phyloP scores from a whole-genome alignment of 2,113 vertebrate species.

The Boulengeromyrus knoepffleri region DNA sequence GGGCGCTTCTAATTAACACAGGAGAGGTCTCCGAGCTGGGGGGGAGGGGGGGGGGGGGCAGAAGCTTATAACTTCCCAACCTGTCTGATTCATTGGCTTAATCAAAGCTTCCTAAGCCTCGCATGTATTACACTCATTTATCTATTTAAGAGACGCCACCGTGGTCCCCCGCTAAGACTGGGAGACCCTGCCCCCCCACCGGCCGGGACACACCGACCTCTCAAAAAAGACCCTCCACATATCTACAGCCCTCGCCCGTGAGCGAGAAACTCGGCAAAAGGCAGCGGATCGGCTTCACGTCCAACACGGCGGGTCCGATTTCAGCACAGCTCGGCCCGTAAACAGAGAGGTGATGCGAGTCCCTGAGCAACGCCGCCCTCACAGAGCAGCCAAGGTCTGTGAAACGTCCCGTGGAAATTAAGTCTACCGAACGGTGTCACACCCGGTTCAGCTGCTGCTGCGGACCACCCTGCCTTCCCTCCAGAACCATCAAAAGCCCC shows the following conservation, averaged over 20 bases:
- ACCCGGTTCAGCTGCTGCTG: not conserved
- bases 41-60: not conserved
- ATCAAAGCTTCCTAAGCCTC: constrained; percentile 60
- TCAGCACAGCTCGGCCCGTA: not conserved
- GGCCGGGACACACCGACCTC: constrained; percentile 19
- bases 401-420: not conserved
- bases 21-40: constrained; percentile 45
- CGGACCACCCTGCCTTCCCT: not conserved
- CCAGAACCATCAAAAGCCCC: not conserved
- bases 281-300: not conserved
- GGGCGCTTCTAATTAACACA: constrained; percentile 63
- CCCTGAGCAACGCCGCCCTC: not conserved
- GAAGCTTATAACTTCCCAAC: constrained; percentile 44
- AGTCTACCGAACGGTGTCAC: not conserved
- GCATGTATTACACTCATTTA: constrained; percentile 33
- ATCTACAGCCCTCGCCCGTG: too few species aligned
- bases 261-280: not conserved
- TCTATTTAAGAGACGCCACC: constrained; percentile 44
- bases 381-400: not conserved
- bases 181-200: constrained; percentile 17
- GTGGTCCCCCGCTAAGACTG: not conserved
- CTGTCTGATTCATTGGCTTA: constrained; percentile 57
- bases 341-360: not conserved
- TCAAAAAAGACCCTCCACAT: not conserved
- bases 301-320: not conserved